phyloP scores from a whole-genome alignment of 2,797 vertebrate genomes.

The Catharus ustulatus region DNA sequence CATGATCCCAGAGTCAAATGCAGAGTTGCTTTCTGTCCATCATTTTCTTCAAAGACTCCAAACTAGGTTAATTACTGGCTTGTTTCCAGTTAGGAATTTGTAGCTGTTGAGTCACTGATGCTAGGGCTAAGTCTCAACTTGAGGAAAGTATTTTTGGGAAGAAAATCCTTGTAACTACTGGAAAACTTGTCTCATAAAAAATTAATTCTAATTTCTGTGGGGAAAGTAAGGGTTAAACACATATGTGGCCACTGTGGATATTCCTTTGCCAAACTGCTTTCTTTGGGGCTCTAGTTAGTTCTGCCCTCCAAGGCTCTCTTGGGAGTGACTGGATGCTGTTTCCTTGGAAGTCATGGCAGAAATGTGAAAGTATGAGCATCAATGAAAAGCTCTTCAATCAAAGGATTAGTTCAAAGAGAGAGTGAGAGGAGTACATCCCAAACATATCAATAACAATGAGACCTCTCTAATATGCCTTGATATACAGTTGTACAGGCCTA shows the following conservation, averaged over 20 bases:
- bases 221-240: background rate
- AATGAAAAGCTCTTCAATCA: background rate
- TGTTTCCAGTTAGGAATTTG: background rate
- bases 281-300: background rate
- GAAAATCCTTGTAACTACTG: background rate
- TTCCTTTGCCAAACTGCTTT: background rate
- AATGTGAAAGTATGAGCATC: background rate
- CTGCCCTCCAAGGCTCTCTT: background rate
- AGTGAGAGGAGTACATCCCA: background rate
- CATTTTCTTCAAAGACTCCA: background rate
- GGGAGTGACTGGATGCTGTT: background rate
- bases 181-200: background rate
- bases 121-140: background rate
- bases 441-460: conserved; percentile 41
- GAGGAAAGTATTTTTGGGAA: background rate
- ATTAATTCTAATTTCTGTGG: background rate
- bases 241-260: background rate
- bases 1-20: background rate
- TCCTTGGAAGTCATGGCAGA: background rate
- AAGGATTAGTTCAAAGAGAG: background rate
- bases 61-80: background rate
- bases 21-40: background rate
- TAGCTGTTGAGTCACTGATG: background rate
- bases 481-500: background rate
- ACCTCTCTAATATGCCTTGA: background rate